Evolutionary conservation across 2,888 invertebrate species (phyloP).

Genomic region (Tromatobia lineatoria): DNA sequence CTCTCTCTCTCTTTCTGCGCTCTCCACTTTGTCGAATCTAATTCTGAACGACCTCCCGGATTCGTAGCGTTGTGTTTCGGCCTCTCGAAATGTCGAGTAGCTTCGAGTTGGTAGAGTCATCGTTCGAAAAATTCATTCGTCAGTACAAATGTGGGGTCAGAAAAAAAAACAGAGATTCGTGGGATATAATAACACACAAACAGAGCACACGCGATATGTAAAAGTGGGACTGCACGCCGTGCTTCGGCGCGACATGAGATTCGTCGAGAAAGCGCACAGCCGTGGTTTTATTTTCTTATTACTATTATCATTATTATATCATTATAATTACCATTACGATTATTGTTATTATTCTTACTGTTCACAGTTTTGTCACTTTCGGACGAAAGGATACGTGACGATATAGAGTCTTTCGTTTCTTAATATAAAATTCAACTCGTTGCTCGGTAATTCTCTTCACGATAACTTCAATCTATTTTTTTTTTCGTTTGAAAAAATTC

Average conservation of each 20-base stretch:
- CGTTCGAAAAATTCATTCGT: constrained; percentile 53
- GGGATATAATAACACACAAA: constrained; percentile 25
- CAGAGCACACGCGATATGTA: constrained; percentile 59
- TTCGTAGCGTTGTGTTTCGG: constrained; percentile 8
- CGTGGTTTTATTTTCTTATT: constrained; percentile 53
- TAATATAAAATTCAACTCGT: not conserved
- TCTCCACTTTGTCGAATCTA: constrained; percentile 27
- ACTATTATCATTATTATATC: constrained; percentile 29
- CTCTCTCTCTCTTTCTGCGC: not conserved
- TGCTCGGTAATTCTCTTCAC: constrained; percentile 7
- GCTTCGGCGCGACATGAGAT: constrained; percentile 67
- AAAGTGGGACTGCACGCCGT: constrained; percentile 62
- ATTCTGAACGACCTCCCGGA: constrained; percentile 41
- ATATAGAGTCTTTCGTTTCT: constrained; percentile 19
- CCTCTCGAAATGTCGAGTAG: not conserved
- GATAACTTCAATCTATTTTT: constrained; percentile 19
- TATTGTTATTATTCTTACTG: constrained; percentile 30
- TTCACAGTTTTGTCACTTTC: not conserved
- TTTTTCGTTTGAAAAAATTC: constrained; percentile 8
- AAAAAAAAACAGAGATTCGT: constrained; percentile 8
- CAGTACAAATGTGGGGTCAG: constrained; percentile 36
- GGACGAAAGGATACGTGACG: constrained; percentile 43
- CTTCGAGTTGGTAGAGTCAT: constrained; percentile 20
- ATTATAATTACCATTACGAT: constrained; percentile 22
- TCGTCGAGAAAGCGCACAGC: constrained; percentile 70